Evolutionary conservation across 1,140 invertebrate genomes (phyloP), one percentile per base, ranked within the genome.

Genomic region (Cydia pomonella): DNA sequence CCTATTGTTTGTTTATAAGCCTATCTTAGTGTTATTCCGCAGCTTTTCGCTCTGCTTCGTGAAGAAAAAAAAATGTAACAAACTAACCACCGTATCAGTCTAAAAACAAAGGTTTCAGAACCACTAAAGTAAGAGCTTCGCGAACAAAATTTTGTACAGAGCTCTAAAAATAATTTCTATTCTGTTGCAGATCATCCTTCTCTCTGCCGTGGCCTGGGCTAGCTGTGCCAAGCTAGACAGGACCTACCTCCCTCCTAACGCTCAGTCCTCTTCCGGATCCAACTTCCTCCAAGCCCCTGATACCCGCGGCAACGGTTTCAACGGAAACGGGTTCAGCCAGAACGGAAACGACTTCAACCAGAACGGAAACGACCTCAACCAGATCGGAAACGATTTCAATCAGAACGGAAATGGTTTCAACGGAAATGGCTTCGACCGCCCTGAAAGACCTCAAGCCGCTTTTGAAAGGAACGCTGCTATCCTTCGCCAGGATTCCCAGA

Each of bases 241-340:
- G 75, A 94, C 92, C 5, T 95, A 95, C 80, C 92, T 95, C 9
- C 95, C 95, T 13, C 95, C 95, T 38, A 86, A 92, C 59, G 94
- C 94, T 10, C 89, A 90, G 64, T 83, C 87, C 16, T 93, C 94
- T 6, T 94, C 92, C 13, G 94, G 94, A 2, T 85, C 84, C 16
- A 79, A 66, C 53, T 84, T 91, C 73, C 78, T 93, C 2, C 84
- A 88, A 74, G 81, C 90, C 47, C 92, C 92, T 5, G 73, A 79
- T 23, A 80, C 75, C 9, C 78, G 77, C 21, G 33, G 75, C 33
- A 71, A 72, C 44, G 23, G 29, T 6, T 76, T 59, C 33, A 59
- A 74, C 25, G 33, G 47, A 53, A 77, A 78, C 27, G 25, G 64
- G 25, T 27, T 18, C 41, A 33, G 50, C 16, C 62, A 63, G 64